Evolutionary conservation across 2,888 invertebrate genomes (phyloP).

Genomic region (Rhagonycha lutea): DNA sequence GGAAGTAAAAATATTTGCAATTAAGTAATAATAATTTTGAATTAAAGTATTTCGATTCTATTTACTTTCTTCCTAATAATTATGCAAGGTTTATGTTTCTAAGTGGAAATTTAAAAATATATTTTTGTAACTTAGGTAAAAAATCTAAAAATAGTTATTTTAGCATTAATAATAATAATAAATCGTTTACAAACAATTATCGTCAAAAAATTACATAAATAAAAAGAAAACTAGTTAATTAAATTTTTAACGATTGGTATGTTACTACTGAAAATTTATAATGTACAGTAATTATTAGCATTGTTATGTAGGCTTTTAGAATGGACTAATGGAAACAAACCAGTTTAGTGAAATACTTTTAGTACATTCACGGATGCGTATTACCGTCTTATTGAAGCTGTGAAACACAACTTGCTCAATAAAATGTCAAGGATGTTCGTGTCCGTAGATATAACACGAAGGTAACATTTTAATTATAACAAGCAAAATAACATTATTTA

Average conservation of each 20-base stretch:
- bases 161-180: background rate
- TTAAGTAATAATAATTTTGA: too few species aligned
- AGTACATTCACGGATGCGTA: constrained; percentile 9
- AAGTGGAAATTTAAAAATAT: background rate
- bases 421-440: constrained; percentile 40
- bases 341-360: constrained; percentile 19
- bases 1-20: too few species aligned
- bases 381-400: constrained; percentile 16
- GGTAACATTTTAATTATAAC: constrained; percentile 8
- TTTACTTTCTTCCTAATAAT: background rate
- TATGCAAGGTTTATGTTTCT: background rate
- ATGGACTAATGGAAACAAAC: constrained; percentile 15
- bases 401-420: constrained; percentile 30
- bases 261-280: background rate
- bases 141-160: background rate
- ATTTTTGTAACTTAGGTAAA: background rate
- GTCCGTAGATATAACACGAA: constrained; percentile 22
- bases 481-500: background rate
- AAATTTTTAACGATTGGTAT: background rate
- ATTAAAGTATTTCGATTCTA: background rate
- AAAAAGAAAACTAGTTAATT: background rate
- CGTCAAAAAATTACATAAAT: background rate
- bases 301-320: constrained; percentile 1
- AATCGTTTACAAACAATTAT: background rate
- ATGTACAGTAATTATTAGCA: background rate